These are phyloP conservation scores for Cryptocheilus praepositus DNA, from an alignment of 2,888 invertebrate species.

Conservation along the genomic window DNA sequence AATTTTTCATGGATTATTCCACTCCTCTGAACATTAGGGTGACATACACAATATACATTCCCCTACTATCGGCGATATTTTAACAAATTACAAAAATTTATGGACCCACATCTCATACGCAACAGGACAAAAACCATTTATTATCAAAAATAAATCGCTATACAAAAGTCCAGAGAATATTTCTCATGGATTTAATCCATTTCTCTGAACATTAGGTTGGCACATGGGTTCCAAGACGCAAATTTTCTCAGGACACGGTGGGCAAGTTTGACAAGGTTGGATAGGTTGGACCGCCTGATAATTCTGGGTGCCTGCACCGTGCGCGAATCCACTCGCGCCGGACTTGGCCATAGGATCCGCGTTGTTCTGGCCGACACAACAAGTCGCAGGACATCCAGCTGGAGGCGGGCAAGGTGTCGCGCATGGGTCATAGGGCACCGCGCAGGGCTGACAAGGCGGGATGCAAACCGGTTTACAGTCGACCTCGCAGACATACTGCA, in stretches of 20 bases:
- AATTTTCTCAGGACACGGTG: constrained; percentile 41
- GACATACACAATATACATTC: no score
- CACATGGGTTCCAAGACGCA: constrained; percentile 49
- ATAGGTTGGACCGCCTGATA: constrained; percentile 8
- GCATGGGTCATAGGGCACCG: constrained; percentile 39
- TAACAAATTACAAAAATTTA: no score
- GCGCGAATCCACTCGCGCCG: no score
- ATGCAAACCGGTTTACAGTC: constrained; percentile 60
- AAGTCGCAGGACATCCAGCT: constrained; percentile 25
- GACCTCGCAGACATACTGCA: constrained; percentile 64
- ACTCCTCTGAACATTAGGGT: no score
- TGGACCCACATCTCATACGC: no score
- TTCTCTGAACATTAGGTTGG: constrained; percentile 54
- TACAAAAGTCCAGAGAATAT: no score
- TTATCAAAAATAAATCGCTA: no score
- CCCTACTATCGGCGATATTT: no score
- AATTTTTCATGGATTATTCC: no score
- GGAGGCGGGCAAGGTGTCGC: constrained; percentile 9
- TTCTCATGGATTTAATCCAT: constrained; percentile 37
- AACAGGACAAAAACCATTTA: no score
- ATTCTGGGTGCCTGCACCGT: no score
- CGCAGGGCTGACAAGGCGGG: constrained; percentile 53
- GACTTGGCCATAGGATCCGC: no score
- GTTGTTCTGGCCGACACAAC: constrained; percentile 8
- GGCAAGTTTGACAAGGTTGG: constrained; percentile 14